Evolutionary conservation across 2,888 invertebrate genomes (phyloP).

Genomic region (Tachina fera): DNA sequence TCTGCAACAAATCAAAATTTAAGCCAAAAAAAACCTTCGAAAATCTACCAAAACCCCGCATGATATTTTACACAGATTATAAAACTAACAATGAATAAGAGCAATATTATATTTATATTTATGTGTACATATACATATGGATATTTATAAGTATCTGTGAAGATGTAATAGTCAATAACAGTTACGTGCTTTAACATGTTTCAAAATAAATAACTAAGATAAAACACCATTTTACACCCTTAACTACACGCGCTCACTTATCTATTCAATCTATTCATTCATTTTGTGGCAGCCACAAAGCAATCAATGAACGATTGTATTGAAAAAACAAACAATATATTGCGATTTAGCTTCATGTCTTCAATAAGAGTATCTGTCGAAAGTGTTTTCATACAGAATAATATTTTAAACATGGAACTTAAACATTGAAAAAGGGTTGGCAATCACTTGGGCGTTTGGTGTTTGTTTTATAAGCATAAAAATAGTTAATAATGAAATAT

Average conservation of each 20-base stretch:
- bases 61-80: slow-evolving; percentile 37
- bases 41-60: slow-evolving; percentile 28
- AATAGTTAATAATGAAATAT: slow-evolving; percentile 16
- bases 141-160: not conserved
- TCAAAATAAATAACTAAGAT: slow-evolving; percentile 11
- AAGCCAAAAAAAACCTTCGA: not conserved
- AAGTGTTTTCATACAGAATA: slow-evolving; percentile 15
- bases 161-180: slow-evolving; percentile 58
- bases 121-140: not conserved
- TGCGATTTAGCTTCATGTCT: slow-evolving; percentile 46
- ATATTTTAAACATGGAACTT: slow-evolving; percentile 9
- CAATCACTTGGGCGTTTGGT: not conserved
- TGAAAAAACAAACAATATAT: slow-evolving; percentile 18
- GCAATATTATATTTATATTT: slow-evolving; percentile 14
- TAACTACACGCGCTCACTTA: not conserved
- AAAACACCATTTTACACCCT: slow-evolving; percentile 12
- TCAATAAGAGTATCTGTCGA: slow-evolving; percentile 33
- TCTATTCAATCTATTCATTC: slow-evolving; percentile 29
- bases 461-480: slow-evolving; percentile 1
- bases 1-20: not conserved
- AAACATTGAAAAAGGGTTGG: not conserved
- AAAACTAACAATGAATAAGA: slow-evolving; percentile 36
- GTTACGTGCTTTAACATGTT: slow-evolving; percentile 53
- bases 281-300: slow-evolving; percentile 50
- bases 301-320: slow-evolving; percentile 45